Conservation (phyloP, 1,140 invertebrate genomes). For the Hyphantria cunea region DNA sequence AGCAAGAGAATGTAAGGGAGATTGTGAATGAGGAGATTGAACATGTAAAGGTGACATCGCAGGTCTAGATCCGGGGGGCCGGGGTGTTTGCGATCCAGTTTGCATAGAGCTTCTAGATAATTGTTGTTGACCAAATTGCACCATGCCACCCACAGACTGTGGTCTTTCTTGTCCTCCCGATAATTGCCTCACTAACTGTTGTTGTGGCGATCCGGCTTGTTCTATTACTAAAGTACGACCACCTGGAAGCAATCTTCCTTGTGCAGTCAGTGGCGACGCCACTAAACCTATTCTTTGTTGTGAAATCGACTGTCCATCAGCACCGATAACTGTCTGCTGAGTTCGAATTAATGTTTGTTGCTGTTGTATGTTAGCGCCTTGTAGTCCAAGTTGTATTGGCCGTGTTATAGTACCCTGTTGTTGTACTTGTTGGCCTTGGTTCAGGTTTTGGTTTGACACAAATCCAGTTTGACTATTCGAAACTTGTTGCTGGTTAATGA, state of each 20-base stretch:
- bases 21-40: slow-evolving; percentile 81
- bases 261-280: slow-evolving; percentile 62
- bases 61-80: slow-evolving; percentile 54
- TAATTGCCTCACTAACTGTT: slow-evolving; percentile 64
- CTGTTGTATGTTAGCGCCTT: slow-evolving; percentile 57
- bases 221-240: slow-evolving; percentile 70
- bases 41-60: slow-evolving; percentile 71
- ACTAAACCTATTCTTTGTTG: slow-evolving; percentile 71
- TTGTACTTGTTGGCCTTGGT: slow-evolving; percentile 65
- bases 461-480: slow-evolving; percentile 64
- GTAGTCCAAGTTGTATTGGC: slow-evolving; percentile 68
- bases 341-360: slow-evolving; percentile 68
- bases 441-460: slow-evolving; percentile 67
- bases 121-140: slow-evolving; percentile 69
- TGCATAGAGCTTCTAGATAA: slow-evolving; percentile 67
- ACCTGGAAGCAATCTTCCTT: slow-evolving; percentile 61
- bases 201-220: slow-evolving; percentile 59
- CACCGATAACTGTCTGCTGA: slow-evolving; percentile 62
- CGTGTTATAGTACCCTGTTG: slow-evolving; percentile 63
- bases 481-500: slow-evolving; percentile 77
- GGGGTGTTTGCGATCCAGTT: slow-evolving; percentile 63
- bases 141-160: slow-evolving; percentile 55
- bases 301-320: slow-evolving; percentile 62
- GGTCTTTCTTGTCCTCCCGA: slow-evolving; percentile 56
- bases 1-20: slow-evolving; percentile 65